Evolutionary conservation across 2,113 vertebrate species (phyloP).

Genomic region (Uropsilus gracilis): DNA sequence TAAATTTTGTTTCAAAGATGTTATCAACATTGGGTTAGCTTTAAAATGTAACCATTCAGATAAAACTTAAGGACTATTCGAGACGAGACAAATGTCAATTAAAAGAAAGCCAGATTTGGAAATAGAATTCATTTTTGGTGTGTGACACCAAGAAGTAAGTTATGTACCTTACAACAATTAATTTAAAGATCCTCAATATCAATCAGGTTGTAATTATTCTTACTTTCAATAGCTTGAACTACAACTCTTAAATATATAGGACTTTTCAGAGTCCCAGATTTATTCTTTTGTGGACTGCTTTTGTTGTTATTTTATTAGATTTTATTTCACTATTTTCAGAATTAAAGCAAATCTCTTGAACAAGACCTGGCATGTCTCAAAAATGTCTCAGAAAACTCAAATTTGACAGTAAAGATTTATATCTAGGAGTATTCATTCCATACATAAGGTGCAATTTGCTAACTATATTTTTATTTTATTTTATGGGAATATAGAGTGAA

Average conservation of each 20-base stretch:
- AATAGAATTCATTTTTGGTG: background rate
- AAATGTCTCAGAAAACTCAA: background rate
- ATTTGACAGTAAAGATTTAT: background rate
- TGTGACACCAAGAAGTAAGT: background rate
- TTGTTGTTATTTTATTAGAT: background rate
- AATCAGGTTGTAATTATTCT: constrained; percentile 66
- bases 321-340: background rate
- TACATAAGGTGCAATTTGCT: background rate
- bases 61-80: background rate
- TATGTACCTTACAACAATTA: accelerated
- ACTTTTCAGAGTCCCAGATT: constrained; percentile 50
- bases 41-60: background rate
- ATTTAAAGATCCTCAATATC: constrained; percentile 52
- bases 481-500: background rate
- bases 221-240: constrained; percentile 56
- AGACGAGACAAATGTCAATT: background rate
- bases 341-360: background rate
- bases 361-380: background rate
- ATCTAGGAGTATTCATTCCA: background rate
- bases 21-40: background rate
- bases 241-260: constrained; percentile 50
- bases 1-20: background rate
- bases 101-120: background rate
- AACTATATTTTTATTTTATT: background rate
- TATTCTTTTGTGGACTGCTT: background rate